Evolutionary conservation across 2,888 invertebrate genomes (phyloP).

Genomic region (Orchesellides sinensis): DNA sequence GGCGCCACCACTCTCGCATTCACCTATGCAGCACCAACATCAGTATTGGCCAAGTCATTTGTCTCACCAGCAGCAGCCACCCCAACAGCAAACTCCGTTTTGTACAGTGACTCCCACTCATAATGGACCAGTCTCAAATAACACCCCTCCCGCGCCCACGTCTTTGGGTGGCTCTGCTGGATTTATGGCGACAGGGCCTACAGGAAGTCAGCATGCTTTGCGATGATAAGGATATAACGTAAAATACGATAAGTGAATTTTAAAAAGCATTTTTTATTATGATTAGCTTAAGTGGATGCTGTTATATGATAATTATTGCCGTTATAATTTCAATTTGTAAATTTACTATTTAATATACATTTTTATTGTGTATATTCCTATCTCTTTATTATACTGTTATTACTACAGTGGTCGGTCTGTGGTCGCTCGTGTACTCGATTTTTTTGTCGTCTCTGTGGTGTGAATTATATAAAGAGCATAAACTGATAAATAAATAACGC

Average conservation of each 20-base stretch:
- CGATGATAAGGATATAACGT: constrained; percentile 13
- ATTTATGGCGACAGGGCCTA: constrained; percentile 25
- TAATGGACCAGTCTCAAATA: constrained; percentile 30
- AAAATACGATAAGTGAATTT: neutral
- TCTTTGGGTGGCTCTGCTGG: constrained; percentile 13
- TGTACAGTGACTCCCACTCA: constrained; percentile 6
- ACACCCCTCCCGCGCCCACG: neutral
- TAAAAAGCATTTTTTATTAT: neutral
- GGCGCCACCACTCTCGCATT: constrained; percentile 10
- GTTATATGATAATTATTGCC: too few species aligned
- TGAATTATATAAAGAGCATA: too few species aligned
- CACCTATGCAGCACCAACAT: constrained; percentile 15
- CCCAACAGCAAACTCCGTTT: constrained; percentile 6
- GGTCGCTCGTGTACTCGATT: too few species aligned
- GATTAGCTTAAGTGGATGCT: too few species aligned
- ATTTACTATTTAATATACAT: too few species aligned
- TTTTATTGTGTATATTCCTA: too few species aligned
- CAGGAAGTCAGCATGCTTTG: constrained; percentile 45
- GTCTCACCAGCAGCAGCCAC: neutral
- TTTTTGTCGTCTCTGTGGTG: too few species aligned
- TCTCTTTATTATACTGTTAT: too few species aligned
- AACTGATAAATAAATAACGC: too few species aligned
- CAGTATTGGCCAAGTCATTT: constrained; percentile 45
- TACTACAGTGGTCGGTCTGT: too few species aligned
- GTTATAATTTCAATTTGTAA: too few species aligned